Base-by-base conservation (phyloP, 2,888 invertebrate genomes). In the Dryococelus australis region DNA sequence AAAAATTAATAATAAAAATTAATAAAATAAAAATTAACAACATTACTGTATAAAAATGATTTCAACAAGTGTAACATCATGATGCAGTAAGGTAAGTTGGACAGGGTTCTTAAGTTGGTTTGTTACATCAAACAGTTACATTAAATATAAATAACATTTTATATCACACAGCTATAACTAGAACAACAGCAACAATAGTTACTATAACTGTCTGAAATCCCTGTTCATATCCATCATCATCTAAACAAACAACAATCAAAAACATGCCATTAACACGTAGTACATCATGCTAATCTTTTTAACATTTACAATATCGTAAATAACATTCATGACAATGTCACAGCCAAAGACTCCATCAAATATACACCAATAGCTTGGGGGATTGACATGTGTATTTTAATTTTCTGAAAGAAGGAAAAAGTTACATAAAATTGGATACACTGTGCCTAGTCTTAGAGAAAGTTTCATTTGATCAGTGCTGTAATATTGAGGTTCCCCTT, bases 121-220 rank as follows among this genome's bases (percentile, higher is more conserved):
- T 65, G 65, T 65, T 24, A 65, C 65, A 65, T 65, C 65, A 65
- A 65, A 65, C 65, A 65, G 12, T 65, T n/a, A 65, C 65, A 24
- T 20, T 65, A 65, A 65, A n/a, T 65, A 65, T 65, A 65, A 65
- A 65, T 65, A 10, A 65, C 65, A 65, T 65, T 65, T 65, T 65
- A 47, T 65, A 65, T 65, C 65, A 65, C n/a, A 65, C 65, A 65
- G 8, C 65, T 65, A 65, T 8, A 65, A 83, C 83, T 83, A 28
- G 83, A 83, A 83, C 83, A 83, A 83, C 28, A 43, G 83, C 83
- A 28, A 83, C 83, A 83, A 43, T 43, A 83, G 28, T 83, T 83
- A 83, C 83, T 28, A 16, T 35, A 83, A 43, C 83, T 43, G 13
- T 80, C 16, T 83, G 13, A 83, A 83, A 28, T 43, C 83, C 24